phyloP scores from a whole-genome alignment of 2,113 vertebrate species.

The Sylvietta virens region DNA sequence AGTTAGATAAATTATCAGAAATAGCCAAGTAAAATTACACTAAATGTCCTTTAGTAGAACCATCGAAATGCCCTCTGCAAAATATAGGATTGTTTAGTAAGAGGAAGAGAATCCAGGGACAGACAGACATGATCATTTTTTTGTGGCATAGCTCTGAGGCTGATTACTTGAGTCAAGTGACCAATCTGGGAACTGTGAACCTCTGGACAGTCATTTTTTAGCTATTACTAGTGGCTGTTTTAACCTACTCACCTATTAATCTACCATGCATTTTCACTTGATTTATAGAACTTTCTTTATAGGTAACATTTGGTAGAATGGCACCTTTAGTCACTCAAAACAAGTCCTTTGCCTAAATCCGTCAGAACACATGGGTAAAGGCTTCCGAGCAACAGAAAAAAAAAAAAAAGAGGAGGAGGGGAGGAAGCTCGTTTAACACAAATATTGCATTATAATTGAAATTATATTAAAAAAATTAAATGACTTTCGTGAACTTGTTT shows the following conservation, averaged over 20 bases:
- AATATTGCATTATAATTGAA: constrained; percentile 77
- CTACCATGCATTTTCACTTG: not conserved
- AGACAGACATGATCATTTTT: constrained; percentile 26
- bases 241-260: constrained; percentile 61
- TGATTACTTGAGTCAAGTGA: constrained; percentile 30
- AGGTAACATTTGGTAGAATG: constrained; percentile 2
- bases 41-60: constrained; percentile 31
- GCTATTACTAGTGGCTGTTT: constrained; percentile 34
- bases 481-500: constrained; percentile 71
- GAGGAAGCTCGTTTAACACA: constrained; percentile 41
- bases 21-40: constrained; percentile 51
- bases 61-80: constrained; percentile 38
- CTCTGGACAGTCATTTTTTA: constrained; percentile 33
- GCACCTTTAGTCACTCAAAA: constrained; percentile 31
- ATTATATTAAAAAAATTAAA: constrained; percentile 74
- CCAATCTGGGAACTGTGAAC: constrained; percentile 34
- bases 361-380: not conserved
- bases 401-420: not conserved
- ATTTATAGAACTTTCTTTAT: constrained; percentile 32
- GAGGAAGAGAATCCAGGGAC: constrained; percentile 36
- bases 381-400: constrained; percentile 3
- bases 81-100: constrained; percentile 49
- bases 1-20: constrained; percentile 56
- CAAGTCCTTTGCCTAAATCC: constrained; percentile 24
- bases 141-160: constrained; percentile 31